Evolutionary conservation across 2,113 vertebrate genomes (phyloP).

Genomic region (Erpornis zantholeuca): DNA sequence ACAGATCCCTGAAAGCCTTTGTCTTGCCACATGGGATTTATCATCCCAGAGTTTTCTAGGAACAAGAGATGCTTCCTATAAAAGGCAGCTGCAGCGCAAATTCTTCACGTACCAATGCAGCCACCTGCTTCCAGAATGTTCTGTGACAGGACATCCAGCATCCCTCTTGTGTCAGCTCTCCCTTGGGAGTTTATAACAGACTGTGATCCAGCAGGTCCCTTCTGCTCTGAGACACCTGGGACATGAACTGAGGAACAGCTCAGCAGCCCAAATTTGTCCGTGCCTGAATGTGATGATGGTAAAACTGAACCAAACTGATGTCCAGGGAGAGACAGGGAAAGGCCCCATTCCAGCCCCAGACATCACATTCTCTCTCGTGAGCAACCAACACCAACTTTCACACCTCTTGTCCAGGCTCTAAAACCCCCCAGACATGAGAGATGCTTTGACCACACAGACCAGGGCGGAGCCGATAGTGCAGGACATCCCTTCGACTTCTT

Average conservation of each 20-base stretch:
- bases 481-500: background rate
- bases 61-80: background rate
- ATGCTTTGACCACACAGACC: background rate
- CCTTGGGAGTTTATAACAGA: background rate
- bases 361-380: background rate
- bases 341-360: background rate
- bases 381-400: background rate
- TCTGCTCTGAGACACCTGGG: background rate
- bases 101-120: background rate
- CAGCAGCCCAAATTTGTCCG: background rate
- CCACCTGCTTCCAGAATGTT: background rate
- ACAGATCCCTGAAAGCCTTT: background rate
- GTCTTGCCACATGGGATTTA: background rate
- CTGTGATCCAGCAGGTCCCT: background rate
- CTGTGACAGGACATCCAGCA: background rate
- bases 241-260: background rate
- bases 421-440: background rate
- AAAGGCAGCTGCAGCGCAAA: background rate
- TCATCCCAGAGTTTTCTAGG: background rate
- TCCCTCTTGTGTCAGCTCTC: fast-evolving
- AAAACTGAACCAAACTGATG: background rate
- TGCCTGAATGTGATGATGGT: background rate
- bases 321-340: background rate
- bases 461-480: background rate
- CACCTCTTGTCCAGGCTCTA: background rate